Evolutionary conservation across 1,140 invertebrate genomes (phyloP).

Genomic region (Sarcophaga bullata): DNA sequence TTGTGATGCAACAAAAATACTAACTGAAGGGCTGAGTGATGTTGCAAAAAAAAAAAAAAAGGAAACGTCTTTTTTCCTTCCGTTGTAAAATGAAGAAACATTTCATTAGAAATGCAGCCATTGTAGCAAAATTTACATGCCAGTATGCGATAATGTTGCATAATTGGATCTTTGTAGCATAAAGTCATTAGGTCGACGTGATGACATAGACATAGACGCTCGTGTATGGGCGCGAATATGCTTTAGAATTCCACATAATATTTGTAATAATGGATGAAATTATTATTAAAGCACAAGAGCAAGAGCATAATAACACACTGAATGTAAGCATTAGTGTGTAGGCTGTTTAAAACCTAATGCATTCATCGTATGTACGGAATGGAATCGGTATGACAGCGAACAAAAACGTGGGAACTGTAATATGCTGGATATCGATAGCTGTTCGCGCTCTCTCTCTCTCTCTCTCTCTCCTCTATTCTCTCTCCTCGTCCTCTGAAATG

Average conservation of each 20-base stretch:
- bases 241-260: background rate
- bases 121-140: conserved; percentile 26
- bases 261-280: conserved; percentile 27
- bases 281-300: background rate
- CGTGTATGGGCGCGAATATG: background rate
- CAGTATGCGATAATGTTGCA: conserved; percentile 9
- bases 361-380: background rate
- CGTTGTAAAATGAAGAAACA: background rate
- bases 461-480: too few species aligned
- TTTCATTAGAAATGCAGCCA: conserved; percentile 14
- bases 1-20: background rate
- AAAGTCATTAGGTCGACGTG: conserved; percentile 25
- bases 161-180: conserved; percentile 26
- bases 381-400: background rate
- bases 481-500: too few species aligned
- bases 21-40: too few species aligned
- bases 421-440: background rate
- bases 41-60: background rate
- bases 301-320: background rate
- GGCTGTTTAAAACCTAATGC: background rate
- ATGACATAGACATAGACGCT: conserved; percentile 17
- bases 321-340: background rate
- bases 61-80: too few species aligned
- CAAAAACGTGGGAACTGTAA: conserved; percentile 14
- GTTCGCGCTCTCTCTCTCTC: background rate